Conservation (phyloP, 2,797 vertebrate genomes). For the Leptatherina wallacei region DNA sequence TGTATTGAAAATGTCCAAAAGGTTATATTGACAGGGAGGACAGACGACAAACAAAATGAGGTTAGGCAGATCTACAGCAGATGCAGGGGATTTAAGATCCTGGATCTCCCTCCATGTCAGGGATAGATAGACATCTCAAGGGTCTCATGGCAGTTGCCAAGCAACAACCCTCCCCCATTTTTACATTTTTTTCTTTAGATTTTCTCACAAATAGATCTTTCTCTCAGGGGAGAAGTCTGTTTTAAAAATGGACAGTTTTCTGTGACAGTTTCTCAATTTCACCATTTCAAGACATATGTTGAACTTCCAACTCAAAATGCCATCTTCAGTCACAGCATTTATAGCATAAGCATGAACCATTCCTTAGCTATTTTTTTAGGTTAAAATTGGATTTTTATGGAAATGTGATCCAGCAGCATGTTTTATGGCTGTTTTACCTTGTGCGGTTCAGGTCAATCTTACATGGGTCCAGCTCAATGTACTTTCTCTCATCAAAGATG, state of each 20-base stretch:
- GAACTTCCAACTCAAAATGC: slow-evolving; percentile 11
- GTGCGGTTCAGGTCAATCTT: slow-evolving; percentile 90
- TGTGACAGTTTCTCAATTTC: slow-evolving; percentile 44
- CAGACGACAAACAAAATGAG: slow-evolving; percentile 30
- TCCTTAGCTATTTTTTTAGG: slow-evolving; percentile 1
- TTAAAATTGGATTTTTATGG: not conserved
- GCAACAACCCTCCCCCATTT: slow-evolving; percentile 77
- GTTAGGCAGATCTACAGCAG: slow-evolving; percentile 40
- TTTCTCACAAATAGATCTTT: slow-evolving; percentile 65
- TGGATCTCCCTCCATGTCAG: slow-evolving; percentile 67
- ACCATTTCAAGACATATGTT: slow-evolving; percentile 34
- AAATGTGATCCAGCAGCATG: slow-evolving; percentile 7
- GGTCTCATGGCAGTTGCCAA: slow-evolving; percentile 79
- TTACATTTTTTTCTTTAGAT: slow-evolving; percentile 26
- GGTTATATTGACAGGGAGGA: slow-evolving; percentile 12
- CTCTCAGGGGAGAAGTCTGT: slow-evolving; percentile 46
- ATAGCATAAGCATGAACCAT: not conserved
- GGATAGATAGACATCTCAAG: slow-evolving; percentile 74
- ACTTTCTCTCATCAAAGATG: slow-evolving; percentile 93
- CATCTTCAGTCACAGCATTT: slow-evolving; percentile 9
- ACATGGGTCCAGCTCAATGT: slow-evolving; percentile 91
- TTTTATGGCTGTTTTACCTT: slow-evolving; percentile 72
- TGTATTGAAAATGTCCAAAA: slow-evolving; percentile 13
- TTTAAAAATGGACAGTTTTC: slow-evolving; percentile 40
- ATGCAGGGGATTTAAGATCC: slow-evolving; percentile 46